Evolutionary conservation across 2,797 vertebrate genomes (phyloP), one percentile per base, ranked within the genome.

Genomic region (Halcyon chelicuti): DNA sequence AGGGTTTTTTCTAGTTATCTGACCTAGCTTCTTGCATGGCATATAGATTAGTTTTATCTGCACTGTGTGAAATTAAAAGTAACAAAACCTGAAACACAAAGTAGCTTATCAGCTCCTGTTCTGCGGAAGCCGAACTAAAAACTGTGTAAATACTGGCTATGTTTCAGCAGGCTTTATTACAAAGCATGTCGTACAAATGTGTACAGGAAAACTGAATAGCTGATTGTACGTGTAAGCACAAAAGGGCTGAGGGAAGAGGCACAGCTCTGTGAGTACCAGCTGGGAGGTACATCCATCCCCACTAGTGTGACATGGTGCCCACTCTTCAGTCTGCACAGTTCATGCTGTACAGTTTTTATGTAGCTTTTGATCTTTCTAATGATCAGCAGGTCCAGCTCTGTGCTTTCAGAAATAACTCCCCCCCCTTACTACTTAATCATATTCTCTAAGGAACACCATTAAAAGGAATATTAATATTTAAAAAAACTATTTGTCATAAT

Each of bases 51-150:
- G 66, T 66, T 75, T 94, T 96, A 90, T 93, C 83, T 86, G 33
- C 52, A 12, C 70, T 44, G 7, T 79, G 70, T 88, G 88, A 96
- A 95, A 94, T 94, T 91, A 90, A 31, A 93, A 94, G 52, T 91
- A 95, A 94, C 90, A 96, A 90, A 93, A 86, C 79, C 83, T 70
- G 87, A 91, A 94, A 90, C 73, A 93, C 94, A 90, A 88, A 80
- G 65, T 84, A 84, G 63, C 93, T 96, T 93, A 91, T 97, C 90
- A 78, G 61, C 52, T 75, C 37, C 74, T 91, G 76, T 90, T 96
- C 85, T 90, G 80, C 28, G 60, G 76, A 73, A n/a, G 70, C 86
- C 81, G 76, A 82, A 88, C 80, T 91, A 58, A 93, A 93, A 90
- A 52, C 70, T 75, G 23, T 66, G 79, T 92, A 81, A 94, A 93